phyloP scores from a whole-genome alignment of 2,113 vertebrate species.

The Xyrauchen texanus region DNA sequence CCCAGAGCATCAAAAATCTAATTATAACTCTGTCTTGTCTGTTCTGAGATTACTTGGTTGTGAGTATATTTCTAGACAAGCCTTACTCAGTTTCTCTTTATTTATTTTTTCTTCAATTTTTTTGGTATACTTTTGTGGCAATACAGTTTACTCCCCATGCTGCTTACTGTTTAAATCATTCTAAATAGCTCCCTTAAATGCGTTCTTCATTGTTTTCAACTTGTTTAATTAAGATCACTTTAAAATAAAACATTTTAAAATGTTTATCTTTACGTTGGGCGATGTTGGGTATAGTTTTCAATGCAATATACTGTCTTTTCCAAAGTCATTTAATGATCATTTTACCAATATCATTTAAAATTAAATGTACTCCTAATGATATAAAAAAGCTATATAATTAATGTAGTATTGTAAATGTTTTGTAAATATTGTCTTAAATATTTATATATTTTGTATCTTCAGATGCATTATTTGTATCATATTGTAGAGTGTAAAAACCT shows the following conservation, averaged over 20 bases:
- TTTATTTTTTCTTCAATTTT: constrained; percentile 19
- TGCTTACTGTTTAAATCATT: constrained; percentile 65
- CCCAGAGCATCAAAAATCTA: not conserved
- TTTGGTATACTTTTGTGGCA: constrained; percentile 2
- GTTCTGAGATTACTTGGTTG: not conserved
- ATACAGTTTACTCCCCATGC: constrained; percentile 32
- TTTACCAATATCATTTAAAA: constrained; percentile 68
- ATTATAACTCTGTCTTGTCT: not conserved
- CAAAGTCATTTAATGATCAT: constrained; percentile 59
- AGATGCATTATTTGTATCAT: constrained; percentile 85
- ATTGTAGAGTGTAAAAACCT: constrained; percentile 75
- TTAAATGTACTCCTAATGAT: constrained; percentile 76
- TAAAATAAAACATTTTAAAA: constrained; percentile 59
- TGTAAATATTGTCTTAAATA: constrained; percentile 98
- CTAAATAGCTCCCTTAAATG: constrained; percentile 62
- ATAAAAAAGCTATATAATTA: constrained; percentile 67
- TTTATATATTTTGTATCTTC: constrained; percentile 94
- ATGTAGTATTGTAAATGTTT: constrained; percentile 88
- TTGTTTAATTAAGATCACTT: constrained; percentile 72
- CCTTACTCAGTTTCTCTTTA: not conserved
- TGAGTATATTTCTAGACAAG: constrained; percentile 29
- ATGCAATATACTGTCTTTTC: constrained; percentile 71
- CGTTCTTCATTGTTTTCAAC: constrained; percentile 73
- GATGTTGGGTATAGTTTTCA: constrained; percentile 79
- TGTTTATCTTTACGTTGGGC: constrained; percentile 66